Percentiles rank a stretch among this genome's conserved stretches.
These are phyloP conservation scores for Anarhynchus alexandrinus DNA, from an alignment of 2,113 vertebrate species.

Conservation along the genomic window DNA sequence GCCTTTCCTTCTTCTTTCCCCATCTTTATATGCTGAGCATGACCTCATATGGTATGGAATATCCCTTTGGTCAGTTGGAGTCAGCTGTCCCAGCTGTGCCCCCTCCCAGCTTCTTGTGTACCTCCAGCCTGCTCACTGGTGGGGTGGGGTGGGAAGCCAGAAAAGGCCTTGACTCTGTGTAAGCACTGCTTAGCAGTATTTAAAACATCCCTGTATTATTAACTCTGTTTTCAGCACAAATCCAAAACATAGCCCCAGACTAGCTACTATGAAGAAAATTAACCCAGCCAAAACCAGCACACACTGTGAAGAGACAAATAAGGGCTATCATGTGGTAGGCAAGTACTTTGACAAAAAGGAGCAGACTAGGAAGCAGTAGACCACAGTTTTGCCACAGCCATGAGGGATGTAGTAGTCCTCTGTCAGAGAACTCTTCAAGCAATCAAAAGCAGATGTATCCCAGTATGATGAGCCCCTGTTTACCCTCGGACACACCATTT, in stretches of 20 bases:
- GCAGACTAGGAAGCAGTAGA: background rate
- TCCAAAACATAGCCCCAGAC: background rate
- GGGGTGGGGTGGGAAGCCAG: background rate
- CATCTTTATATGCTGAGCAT: background rate
- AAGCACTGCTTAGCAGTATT: background rate
- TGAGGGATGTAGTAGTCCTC: accelerated
- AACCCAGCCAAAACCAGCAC: background rate
- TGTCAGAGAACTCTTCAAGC: background rate
- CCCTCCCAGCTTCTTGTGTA: background rate
- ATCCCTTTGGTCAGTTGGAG: background rate
- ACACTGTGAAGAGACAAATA: background rate
- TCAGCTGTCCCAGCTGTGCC: background rate
- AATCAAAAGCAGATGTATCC: background rate
- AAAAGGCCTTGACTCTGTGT: background rate
- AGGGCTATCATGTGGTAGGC: background rate
- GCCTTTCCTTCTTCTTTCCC: background rate
- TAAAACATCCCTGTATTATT: background rate
- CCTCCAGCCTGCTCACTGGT: background rate
- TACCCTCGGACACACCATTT: background rate
- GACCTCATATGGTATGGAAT: background rate
- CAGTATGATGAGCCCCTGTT: background rate
- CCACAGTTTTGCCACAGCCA: background rate
- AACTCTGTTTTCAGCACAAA: background rate
- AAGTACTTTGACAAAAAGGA: background rate
- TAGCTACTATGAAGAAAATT: background rate